A percentile compares a stretch with the other conserved stretches of the same genome.
Conservation (phyloP, 2,888 invertebrate species). For the Tuta absoluta region DNA sequence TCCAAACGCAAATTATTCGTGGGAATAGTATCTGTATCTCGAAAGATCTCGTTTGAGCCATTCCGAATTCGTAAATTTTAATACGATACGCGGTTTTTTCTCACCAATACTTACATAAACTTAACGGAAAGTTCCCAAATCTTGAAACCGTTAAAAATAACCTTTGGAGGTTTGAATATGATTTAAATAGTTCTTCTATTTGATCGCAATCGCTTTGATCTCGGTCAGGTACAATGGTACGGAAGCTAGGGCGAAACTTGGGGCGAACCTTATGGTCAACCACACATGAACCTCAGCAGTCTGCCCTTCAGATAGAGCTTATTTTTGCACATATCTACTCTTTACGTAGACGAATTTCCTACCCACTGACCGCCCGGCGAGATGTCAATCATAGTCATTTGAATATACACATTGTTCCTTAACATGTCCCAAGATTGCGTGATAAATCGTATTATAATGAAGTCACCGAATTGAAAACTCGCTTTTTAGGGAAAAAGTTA, state of each 20-base stretch:
- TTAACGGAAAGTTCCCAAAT: constrained; percentile 63
- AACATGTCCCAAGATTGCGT: constrained; percentile 69
- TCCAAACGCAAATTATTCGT: neutral
- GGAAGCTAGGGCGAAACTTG: constrained; percentile 55
- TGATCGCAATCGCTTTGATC: constrained; percentile 69
- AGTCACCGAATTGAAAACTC: constrained; percentile 67
- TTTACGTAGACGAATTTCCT: constrained; percentile 26
- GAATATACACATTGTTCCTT: constrained; percentile 72
- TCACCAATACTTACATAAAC: constrained; percentile 12
- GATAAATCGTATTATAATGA: constrained; percentile 68
- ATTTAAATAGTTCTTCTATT: constrained; percentile 68
- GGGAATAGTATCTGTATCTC: neutral
- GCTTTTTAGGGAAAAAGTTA: constrained; percentile 59
- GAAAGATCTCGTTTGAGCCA: neutral
- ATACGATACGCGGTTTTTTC: constrained; percentile 3
- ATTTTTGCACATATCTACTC: neutral
- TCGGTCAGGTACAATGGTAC: constrained; percentile 63
- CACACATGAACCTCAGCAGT: neutral
- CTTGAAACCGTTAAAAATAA: constrained; percentile 47
- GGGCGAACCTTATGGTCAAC: constrained; percentile 37
- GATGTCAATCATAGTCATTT: constrained; percentile 78
- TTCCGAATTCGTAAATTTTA: neutral
- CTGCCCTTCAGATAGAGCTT: neutral
- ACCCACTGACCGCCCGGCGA: constrained; percentile 64
- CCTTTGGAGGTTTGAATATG: constrained; percentile 52